phyloP scores from a whole-genome alignment of 2,797 vertebrate genomes.

The Pristis pectinata region DNA sequence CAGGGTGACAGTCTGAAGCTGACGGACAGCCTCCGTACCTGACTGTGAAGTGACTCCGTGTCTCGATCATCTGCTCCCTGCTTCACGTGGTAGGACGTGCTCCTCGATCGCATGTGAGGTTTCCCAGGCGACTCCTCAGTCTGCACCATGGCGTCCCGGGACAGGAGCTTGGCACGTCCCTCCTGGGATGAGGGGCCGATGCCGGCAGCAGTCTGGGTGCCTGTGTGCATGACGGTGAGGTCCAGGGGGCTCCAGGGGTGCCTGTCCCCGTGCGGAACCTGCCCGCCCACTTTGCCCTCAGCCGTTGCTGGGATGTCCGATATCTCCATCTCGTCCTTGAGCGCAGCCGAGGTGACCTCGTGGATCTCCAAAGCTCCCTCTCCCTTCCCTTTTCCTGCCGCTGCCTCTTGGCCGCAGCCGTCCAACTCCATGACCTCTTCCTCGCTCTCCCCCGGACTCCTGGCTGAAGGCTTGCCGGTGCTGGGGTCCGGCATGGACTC shows the following conservation, averaged over 20 bases:
- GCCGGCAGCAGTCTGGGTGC: not conserved
- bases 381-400: not conserved
- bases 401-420: constrained; percentile 22
- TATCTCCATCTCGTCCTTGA: not conserved
- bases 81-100: not conserved
- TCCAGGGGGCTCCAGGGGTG: constrained; percentile 44
- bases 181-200: not conserved
- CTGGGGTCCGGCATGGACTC: not conserved
- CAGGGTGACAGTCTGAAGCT: no score
- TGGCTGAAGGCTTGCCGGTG: not conserved
- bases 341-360: not conserved
- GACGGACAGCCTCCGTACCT: constrained; percentile 49
- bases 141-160: constrained; percentile 50
- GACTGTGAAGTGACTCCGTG: constrained; percentile 57
- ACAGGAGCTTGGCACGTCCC: not conserved
- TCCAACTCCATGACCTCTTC: constrained; percentile 47
- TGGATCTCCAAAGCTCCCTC: constrained; percentile 42
- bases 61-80: constrained; percentile 47
- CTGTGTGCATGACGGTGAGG: constrained; percentile 44
- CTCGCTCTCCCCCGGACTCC: constrained; percentile 40
- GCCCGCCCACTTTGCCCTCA: constrained; percentile 45
- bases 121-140: constrained; percentile 45
- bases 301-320: constrained; percentile 31
- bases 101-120: not conserved
- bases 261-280: constrained; percentile 42